phyloP scores from a whole-genome alignment of 2,888 invertebrate genomes.

The Raillietiella orientalis region DNA sequence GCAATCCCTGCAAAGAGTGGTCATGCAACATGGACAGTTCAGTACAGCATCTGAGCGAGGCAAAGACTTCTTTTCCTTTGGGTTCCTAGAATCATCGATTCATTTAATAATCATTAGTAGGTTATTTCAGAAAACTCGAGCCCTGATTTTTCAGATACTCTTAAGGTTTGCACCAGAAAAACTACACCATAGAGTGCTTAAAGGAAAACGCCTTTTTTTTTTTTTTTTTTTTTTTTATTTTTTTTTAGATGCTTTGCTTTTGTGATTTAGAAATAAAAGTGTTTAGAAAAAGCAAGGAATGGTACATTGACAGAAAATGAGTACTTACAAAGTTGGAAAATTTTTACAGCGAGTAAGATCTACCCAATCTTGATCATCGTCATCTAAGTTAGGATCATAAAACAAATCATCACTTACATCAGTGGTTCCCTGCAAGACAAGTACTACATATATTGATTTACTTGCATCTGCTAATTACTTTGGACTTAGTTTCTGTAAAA shows the following conservation, averaged over 20 bases:
- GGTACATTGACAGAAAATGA: constrained; percentile 7
- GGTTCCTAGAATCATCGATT: background rate
- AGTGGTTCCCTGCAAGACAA: no score
- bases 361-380: constrained; percentile 19
- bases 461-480: no score
- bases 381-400: constrained; percentile 21
- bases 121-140: background rate
- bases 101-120: background rate
- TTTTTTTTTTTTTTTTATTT: background rate
- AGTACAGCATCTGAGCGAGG: constrained; percentile 20
- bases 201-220: background rate
- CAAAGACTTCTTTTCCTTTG: constrained; percentile 7
- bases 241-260: background rate
- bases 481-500: no score
- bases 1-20: constrained; percentile 21
- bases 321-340: no score
- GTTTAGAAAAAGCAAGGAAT: background rate
- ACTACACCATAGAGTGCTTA: background rate
- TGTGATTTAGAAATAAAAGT: constrained; percentile 1
- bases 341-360: constrained; percentile 13
- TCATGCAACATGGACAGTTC: constrained; percentile 23
- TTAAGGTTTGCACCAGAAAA: no score
- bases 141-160: background rate
- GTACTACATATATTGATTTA: no score
- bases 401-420: constrained; percentile 14